Conservation (phyloP, 2,113 vertebrate species). For the Ibidorhyncha struthersii region DNA sequence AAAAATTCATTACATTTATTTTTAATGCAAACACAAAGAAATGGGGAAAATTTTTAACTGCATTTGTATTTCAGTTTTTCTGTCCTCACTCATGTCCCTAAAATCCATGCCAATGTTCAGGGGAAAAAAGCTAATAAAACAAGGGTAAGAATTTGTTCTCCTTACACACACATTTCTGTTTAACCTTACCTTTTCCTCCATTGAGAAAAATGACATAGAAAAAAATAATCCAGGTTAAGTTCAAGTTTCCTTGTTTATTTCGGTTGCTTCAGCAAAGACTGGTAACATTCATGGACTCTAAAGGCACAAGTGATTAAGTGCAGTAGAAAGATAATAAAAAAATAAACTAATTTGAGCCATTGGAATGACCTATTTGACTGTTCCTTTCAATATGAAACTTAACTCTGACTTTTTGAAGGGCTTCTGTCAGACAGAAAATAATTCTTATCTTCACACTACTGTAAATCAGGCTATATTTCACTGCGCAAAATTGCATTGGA, state of each 20-base stretch:
- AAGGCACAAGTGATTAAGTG: background rate
- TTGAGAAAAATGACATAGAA: background rate
- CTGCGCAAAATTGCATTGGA: background rate
- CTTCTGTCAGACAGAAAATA: background rate
- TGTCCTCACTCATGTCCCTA: background rate
- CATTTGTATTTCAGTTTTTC: background rate
- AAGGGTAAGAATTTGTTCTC: background rate
- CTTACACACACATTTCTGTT: background rate
- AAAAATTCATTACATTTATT: background rate
- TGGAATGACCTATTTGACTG: background rate
- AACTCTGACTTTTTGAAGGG: background rate
- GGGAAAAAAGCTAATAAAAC: background rate
- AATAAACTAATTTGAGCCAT: background rate
- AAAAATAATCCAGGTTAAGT: background rate
- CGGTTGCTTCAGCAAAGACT: background rate
- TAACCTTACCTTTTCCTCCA: background rate
- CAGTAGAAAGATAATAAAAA: background rate
- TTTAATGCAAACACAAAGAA: background rate
- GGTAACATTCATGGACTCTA: background rate
- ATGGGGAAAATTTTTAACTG: background rate
- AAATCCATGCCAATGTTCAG: background rate
- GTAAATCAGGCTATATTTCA: background rate
- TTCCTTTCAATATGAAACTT: background rate
- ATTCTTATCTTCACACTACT: background rate
- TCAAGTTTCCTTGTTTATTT: slow-evolving; percentile 1